Percentiles rank a stretch among this genome's conserved stretches.
phyloP scores from a whole-genome alignment of 2,113 vertebrate species.

The Prolemur simus region DNA sequence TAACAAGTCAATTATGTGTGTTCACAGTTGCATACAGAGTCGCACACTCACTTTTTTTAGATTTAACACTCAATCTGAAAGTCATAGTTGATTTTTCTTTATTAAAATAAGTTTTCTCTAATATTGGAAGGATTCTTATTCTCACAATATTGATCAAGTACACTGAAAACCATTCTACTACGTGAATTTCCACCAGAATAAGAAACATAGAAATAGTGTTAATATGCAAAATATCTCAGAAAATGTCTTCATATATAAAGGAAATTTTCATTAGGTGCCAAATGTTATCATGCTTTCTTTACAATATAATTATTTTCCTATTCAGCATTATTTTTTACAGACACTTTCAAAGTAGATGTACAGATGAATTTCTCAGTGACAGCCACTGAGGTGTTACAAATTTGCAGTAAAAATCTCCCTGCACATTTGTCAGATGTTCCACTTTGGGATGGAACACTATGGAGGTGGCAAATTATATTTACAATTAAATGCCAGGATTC shows the following conservation, averaged over 20 bases:
- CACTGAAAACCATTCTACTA: neutral
- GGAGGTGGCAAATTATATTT: neutral
- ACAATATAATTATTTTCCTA: neutral
- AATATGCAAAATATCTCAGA: neutral
- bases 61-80: neutral
- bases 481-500: neutral
- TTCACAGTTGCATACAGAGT: neutral
- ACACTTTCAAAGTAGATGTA: neutral
- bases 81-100: neutral
- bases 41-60: neutral
- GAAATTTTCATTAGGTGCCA: neutral
- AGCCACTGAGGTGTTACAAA: neutral
- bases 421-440: neutral
- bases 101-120: neutral
- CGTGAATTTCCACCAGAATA: neutral
- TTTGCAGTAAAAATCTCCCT: conserved; percentile 6
- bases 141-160: neutral
- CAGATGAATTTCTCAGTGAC: neutral
- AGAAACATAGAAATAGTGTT: neutral
- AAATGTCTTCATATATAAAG: neutral
- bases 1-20: neutral
- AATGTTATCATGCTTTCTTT: neutral
- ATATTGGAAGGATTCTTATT: neutral
- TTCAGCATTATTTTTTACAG: neutral
- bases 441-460: neutral